phyloP scores from a whole-genome alignment of 2,797 vertebrate genomes.

The Tokudaia muenninki region DNA sequence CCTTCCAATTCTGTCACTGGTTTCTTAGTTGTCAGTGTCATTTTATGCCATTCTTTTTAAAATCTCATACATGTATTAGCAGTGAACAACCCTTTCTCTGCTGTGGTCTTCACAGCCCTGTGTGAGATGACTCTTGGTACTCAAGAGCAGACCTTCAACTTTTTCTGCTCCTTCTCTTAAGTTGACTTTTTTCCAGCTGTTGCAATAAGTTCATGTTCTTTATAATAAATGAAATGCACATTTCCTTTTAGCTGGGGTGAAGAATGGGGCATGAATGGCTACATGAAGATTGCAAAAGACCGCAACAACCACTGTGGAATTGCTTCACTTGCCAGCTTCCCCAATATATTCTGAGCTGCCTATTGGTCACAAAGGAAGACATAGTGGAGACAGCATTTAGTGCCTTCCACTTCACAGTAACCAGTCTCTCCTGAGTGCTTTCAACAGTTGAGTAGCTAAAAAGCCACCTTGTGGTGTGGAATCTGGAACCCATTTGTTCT shows the following conservation, averaged over 20 bases:
- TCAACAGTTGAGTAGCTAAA: constrained; percentile 65
- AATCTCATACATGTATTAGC: neutral
- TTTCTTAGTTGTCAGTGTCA: neutral
- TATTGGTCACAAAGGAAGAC: neutral
- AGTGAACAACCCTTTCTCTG: neutral
- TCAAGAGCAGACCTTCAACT: neutral
- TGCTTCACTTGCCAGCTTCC: neutral
- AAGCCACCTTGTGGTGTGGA: constrained; percentile 67
- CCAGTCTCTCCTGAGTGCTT: constrained; percentile 73
- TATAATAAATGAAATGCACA: neutral
- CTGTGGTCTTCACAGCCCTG: neutral
- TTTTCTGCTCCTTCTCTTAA: neutral
- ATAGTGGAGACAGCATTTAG: neutral
- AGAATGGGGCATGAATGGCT: constrained; percentile 94
- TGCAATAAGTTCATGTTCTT: constrained; percentile 90
- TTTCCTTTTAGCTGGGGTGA: constrained; percentile 93
- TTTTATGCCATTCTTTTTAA: constrained; percentile 42
- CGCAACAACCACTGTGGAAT: constrained; percentile 91
- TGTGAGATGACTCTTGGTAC: neutral
- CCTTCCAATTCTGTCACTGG: neutral
- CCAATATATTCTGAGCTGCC: neutral
- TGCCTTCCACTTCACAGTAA: constrained; percentile 73
- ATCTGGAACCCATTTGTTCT: constrained; percentile 79
- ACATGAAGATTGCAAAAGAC: constrained; percentile 95
- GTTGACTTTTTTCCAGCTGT: neutral